Percentiles rank a stretch among this genome's conserved stretches.
phyloP scores from a whole-genome alignment of 2,113 vertebrate genomes.

The Tylochromis polylepis region DNA sequence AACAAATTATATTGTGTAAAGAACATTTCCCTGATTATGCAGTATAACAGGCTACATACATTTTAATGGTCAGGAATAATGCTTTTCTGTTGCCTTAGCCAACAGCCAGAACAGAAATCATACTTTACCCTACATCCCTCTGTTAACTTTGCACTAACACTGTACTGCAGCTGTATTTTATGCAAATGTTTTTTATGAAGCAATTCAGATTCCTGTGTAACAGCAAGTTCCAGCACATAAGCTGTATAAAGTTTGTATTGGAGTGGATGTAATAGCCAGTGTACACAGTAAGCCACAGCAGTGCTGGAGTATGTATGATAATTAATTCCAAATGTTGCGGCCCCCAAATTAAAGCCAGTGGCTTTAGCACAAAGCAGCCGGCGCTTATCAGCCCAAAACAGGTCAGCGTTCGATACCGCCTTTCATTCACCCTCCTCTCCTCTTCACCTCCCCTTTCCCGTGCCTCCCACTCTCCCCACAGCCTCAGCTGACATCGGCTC shows the following conservation, averaged over 20 bases:
- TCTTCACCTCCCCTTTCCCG: constrained; percentile 50
- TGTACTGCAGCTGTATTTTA: constrained; percentile 4
- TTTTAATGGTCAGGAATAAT: neutral
- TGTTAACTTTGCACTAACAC: neutral
- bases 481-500: constrained; percentile 69
- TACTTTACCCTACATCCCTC: neutral
- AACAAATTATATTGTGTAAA: neutral
- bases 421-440: constrained; percentile 64
- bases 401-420: constrained; percentile 74
- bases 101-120: neutral
- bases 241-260: constrained; percentile 59
- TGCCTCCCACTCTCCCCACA: constrained; percentile 41
- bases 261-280: constrained; percentile 53
- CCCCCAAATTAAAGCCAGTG: constrained; percentile 73
- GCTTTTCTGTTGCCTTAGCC: neutral
- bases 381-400: constrained; percentile 78
- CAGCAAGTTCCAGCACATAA: constrained; percentile 42
- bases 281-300: constrained; percentile 50
- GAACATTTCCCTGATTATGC: neutral
- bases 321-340: constrained; percentile 77
- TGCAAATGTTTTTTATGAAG: constrained; percentile 28
- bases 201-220: constrained; percentile 27
- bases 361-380: constrained; percentile 64
- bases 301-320: constrained; percentile 66
- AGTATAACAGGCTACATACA: neutral